Evolutionary conservation across 1,140 invertebrate genomes (phyloP), one percentile per base, ranked within the genome.

Genomic region (Agrypnia vestita): DNA sequence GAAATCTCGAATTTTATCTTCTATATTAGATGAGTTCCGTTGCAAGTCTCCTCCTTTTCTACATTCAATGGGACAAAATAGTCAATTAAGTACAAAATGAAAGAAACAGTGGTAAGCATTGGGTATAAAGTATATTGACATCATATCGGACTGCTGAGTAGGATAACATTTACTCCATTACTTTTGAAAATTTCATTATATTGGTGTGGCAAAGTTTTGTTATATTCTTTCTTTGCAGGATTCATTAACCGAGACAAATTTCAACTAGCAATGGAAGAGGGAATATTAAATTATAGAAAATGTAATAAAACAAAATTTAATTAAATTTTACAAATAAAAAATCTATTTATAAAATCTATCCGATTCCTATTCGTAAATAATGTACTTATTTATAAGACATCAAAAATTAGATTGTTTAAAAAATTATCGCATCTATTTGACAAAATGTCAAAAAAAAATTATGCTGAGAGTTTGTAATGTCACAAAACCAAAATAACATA

Each of bases 1-100:
- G 15, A 80, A 83, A 77, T 83, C 82, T 67, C 73, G 75, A 21
- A 83, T 83, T 72, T 83, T 83, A n/a, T 83, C 82, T 83, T 83
- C 82, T 15, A 83, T 83, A 71, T 83, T 83, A 17, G 82, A 83
- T 11, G 82, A 83, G 64, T 83, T 83, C 76, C 82, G 19, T 83
- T 83, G 80, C 76, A 83, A 77, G 46, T 83, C 82, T 43, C 80
- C 82, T 61, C 80, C 82, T 71, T 83, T 83, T 82, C 81, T 82
- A 80, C 69, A 74, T 73, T 69, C 69, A 80, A 75, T 46, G 53
- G 72, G 59, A 82, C 55, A 78, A 82, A 82, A 82, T 71, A 64
- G 71, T 67, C 21, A 35, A 76, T 62, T 62, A 76, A 47, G 21
- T 64, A 76, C 19, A 25, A 62, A 47, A 79, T 15, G 17, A 61